A percentile compares a stretch with the other conserved stretches of the same genome.
Conservation (phyloP, 2,888 invertebrate genomes). For the Zootermopsis nevadensis region DNA sequence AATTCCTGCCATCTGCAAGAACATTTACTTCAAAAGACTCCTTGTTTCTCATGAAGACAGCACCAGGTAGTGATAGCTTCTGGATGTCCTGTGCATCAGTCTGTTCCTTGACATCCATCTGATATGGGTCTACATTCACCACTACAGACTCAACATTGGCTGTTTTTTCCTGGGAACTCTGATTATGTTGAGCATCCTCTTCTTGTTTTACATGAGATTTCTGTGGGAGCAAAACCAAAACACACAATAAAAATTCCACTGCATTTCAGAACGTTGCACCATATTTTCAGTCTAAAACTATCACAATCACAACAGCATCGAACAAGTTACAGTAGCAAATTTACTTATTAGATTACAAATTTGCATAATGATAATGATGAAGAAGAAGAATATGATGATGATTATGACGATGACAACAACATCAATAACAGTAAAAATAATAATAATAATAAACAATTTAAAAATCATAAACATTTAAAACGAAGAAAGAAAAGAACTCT, state of each 20-base stretch:
- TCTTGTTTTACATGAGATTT: background rate
- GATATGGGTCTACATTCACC: slow-evolving; percentile 3
- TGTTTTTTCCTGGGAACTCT: background rate
- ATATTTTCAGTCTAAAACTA: background rate
- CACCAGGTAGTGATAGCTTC: background rate
- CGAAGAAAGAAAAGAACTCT: no score
- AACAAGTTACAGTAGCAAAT: no score
- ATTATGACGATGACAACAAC: no score
- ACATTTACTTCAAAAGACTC: background rate
- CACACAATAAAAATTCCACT: background rate
- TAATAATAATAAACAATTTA: no score
- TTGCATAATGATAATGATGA: no score
- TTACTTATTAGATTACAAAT: no score
- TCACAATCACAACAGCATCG: no score
- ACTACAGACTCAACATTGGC: background rate
- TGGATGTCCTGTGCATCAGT: background rate
- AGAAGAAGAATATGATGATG: no score
- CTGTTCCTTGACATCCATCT: background rate
- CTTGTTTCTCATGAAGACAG: background rate
- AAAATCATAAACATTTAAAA: no score
- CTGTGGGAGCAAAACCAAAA: slow-evolving; percentile 13
- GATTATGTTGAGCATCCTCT: slow-evolving; percentile 5
- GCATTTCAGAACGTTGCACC: background rate
- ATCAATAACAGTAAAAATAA: no score
- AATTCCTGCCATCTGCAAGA: background rate